phyloP scores from a whole-genome alignment of 2,888 invertebrate genomes.

The Lasioglossum pauxillum region DNA sequence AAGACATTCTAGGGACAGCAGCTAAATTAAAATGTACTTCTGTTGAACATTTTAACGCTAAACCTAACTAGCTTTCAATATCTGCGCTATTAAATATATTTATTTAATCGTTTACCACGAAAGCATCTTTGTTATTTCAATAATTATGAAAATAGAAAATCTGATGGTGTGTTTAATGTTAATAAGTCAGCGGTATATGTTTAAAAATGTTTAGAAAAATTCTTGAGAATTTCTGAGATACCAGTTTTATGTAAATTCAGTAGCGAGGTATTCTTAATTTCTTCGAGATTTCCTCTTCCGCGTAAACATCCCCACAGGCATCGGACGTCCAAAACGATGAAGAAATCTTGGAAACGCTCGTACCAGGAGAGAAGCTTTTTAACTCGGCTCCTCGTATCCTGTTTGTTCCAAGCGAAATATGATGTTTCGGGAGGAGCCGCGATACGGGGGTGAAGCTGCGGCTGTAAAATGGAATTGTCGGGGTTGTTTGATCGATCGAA shows the following conservation, averaged over 20 bases:
- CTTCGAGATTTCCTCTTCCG: background rate
- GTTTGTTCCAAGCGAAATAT: background rate
- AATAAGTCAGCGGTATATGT: too few relatives aligned
- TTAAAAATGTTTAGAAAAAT: too few relatives aligned
- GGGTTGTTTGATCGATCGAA: conserved; percentile 29
- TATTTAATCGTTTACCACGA: too few relatives aligned
- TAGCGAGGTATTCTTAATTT: too few relatives aligned
- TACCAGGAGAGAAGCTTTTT: background rate
- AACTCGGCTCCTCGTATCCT: background rate
- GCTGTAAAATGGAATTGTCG: conserved; percentile 14
- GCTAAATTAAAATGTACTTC: too few relatives aligned
- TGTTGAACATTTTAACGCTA: too few relatives aligned
- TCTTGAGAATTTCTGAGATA: background rate
- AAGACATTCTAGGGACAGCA: too few relatives aligned
- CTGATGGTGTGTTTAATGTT: too few relatives aligned
- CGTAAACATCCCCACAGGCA: background rate
- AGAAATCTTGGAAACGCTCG: background rate
- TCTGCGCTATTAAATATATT: too few relatives aligned
- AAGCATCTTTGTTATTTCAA: too few relatives aligned
- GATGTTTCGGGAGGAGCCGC: background rate
- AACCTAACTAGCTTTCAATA: too few relatives aligned
- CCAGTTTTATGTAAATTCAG: background rate
- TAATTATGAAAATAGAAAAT: too few relatives aligned
- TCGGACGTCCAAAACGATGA: background rate
- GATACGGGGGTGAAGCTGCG: background rate